These are phyloP conservation scores for Entomobrya multifasciata DNA, from an alignment of 2,888 invertebrate genomes.

Conservation along the genomic window DNA sequence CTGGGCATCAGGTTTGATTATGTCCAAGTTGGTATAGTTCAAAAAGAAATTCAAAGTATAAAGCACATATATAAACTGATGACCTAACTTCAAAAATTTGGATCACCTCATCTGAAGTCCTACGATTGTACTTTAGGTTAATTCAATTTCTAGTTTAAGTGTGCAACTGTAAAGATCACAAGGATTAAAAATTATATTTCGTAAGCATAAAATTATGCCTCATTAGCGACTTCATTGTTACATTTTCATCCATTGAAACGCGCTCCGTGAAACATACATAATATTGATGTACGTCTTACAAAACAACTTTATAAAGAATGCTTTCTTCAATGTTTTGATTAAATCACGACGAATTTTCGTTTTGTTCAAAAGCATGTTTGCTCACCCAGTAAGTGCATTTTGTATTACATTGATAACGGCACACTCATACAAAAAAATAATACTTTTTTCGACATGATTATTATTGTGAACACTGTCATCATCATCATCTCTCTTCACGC, in stretches of 20 bases:
- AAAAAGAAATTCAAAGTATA: no score
- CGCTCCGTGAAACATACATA: no score
- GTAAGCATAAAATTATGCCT: constrained; percentile 41
- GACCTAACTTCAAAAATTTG: no score
- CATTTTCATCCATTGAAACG: background rate
- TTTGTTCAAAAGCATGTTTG: background rate
- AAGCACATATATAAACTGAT: no score
- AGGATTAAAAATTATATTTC: no score
- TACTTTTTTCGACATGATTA: no score
- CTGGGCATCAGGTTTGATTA: no score
- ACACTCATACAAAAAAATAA: constrained; percentile 12
- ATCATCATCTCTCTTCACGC: background rate
- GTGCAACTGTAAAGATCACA: no score
- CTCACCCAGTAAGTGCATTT: constrained; percentile 21
- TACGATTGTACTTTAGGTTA: no score
- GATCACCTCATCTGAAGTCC: no score
- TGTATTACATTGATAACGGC: background rate
- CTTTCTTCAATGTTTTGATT: constrained; percentile 24
- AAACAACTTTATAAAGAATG: background rate
- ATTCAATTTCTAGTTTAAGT: no score
- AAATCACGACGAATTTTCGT: background rate
- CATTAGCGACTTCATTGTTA: constrained; percentile 55
- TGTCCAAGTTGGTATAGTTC: no score
- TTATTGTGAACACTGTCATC: constrained; percentile 32
- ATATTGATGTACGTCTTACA: background rate